These are phyloP conservation scores for Brachyopa scutellaris DNA, from an alignment of 2,888 invertebrate species.

Conservation along the genomic window DNA sequence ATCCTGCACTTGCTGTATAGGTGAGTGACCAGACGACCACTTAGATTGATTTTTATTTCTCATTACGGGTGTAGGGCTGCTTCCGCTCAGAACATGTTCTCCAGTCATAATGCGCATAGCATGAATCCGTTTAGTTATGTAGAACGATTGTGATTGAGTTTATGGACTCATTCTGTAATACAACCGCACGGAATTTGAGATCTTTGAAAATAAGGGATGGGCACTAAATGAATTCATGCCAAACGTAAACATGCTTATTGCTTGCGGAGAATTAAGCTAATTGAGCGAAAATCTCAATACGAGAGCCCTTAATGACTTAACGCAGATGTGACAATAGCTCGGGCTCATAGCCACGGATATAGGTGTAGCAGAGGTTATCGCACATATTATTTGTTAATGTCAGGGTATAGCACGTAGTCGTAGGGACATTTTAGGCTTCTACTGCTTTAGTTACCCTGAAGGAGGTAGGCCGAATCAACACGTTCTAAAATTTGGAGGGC, in stretches of 20 bases:
- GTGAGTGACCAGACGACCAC: conserved; percentile 30
- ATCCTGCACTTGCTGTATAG: neutral
- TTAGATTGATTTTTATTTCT: neutral
- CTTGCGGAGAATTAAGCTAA: conserved; percentile 11
- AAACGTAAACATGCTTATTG: conserved; percentile 40
- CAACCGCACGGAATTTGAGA: conserved; percentile 16
- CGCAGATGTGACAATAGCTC: neutral
- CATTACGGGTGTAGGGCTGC: neutral
- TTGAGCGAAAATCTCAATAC: neutral
- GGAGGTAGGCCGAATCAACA: too few species aligned
- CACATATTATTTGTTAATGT: too few species aligned
- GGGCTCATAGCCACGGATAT: too few species aligned
- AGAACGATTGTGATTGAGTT: conserved; percentile 2
- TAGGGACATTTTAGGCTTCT: too few species aligned
- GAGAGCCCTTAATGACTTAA: neutral
- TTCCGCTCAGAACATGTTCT: conserved; percentile 1
- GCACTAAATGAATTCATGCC: conserved; percentile 15
- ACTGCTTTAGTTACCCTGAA: too few species aligned
- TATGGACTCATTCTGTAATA: conserved; percentile 12
- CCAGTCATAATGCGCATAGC: conserved; percentile 11
- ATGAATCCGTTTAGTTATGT: conserved; percentile 5
- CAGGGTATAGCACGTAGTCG: too few species aligned
- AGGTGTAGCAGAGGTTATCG: too few species aligned
- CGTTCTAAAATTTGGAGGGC: too few species aligned
- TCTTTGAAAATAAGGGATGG: conserved; percentile 7